These are phyloP conservation scores for Zaprionus ornatus DNA, from an alignment of 1,140 invertebrate genomes.

Conservation along the genomic window DNA sequence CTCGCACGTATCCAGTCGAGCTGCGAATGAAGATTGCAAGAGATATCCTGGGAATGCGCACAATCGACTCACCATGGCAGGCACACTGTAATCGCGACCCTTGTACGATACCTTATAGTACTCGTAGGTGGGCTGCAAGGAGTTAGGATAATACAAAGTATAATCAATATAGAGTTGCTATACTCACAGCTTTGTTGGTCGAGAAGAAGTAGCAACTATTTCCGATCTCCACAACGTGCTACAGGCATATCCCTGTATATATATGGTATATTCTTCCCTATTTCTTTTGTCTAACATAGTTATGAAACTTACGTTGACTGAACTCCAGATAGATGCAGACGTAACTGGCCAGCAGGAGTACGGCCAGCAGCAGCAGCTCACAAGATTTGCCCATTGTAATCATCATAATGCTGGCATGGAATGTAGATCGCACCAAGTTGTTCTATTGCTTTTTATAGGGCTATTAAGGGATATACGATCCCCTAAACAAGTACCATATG, in stretches of 20 bases:
- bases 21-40: not conserved
- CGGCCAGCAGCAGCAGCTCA: slow-evolving; percentile 9
- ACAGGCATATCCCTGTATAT: not conserved
- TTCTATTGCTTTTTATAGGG: slow-evolving; percentile 14
- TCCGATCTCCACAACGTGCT: slow-evolving; percentile 51
- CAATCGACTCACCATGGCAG: slow-evolving; percentile 38
- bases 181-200: slow-evolving; percentile 58
- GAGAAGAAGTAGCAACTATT: slow-evolving; percentile 60
- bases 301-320: slow-evolving; percentile 37
- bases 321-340: slow-evolving; percentile 41
- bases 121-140: slow-evolving; percentile 52
- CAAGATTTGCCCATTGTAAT: slow-evolving; percentile 36
- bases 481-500: no score
- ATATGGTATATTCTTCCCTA: not conserved
- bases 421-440: not conserved
- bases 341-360: slow-evolving; percentile 41
- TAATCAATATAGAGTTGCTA: not conserved
- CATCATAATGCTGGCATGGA: slow-evolving; percentile 7
- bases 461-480: not conserved
- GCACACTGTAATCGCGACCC: slow-evolving; percentile 51
- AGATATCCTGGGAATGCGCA: not conserved
- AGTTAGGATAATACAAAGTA: not conserved
- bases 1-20: slow-evolving; percentile 52
- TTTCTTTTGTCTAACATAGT: no score
- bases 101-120: slow-evolving; percentile 60